Conservation (phyloP, 1,140 invertebrate genomes). For the Atopsyche davidsoni region DNA sequence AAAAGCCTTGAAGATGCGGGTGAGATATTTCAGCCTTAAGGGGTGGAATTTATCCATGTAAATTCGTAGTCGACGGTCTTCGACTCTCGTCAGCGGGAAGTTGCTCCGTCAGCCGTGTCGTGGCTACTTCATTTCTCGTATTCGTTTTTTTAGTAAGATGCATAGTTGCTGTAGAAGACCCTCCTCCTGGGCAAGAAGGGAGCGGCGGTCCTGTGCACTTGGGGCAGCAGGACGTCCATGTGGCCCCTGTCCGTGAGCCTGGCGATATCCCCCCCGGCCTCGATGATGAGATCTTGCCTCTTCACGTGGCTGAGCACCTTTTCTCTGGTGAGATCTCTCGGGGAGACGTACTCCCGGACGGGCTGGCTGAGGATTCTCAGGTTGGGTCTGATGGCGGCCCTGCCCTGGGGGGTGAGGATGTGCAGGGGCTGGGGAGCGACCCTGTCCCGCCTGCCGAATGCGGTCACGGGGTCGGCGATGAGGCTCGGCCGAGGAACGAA, state of each 20-base stretch:
- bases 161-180: constrained; percentile 49
- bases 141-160: constrained; percentile 37
- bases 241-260: constrained; percentile 51
- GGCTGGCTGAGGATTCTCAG: constrained; percentile 51
- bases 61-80: too few relatives aligned
- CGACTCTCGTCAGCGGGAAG: too few relatives aligned
- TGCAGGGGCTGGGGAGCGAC: constrained; percentile 38
- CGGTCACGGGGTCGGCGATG: constrained; percentile 72
- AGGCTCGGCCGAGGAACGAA: constrained; percentile 74
- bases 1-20: neutral
- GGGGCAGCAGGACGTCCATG: constrained; percentile 55
- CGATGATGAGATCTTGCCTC: constrained; percentile 49
- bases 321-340: constrained; percentile 54
- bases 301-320: constrained; percentile 51
- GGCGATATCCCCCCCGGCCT: constrained; percentile 47
- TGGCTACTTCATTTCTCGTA: too few relatives aligned
- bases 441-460: constrained; percentile 60
- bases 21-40: neutral
- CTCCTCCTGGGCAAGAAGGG: constrained; percentile 44
- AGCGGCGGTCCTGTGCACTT: constrained; percentile 49
- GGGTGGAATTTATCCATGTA: too few relatives aligned
- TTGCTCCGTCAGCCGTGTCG: too few relatives aligned
- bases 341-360: constrained; percentile 56
- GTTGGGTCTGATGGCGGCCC: constrained; percentile 51
- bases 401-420: constrained; percentile 42